phyloP scores from a whole-genome alignment of 1,140 invertebrate genomes.

The Ceratosolen fusciceps region DNA sequence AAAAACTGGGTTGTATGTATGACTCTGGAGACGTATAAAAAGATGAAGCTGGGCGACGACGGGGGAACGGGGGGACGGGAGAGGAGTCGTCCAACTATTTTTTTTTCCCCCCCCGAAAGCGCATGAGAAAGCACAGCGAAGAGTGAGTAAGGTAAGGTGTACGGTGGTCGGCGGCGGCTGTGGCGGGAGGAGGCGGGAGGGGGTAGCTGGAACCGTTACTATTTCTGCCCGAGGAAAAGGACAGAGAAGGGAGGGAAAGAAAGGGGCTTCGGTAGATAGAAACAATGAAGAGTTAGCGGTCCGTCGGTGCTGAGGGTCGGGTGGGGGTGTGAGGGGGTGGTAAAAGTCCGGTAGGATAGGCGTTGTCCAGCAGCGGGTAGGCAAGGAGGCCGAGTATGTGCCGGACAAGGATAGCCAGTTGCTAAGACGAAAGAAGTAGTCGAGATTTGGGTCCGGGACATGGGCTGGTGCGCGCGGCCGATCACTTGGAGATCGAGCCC shows the following conservation, averaged over 20 bases:
- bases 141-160: too few species aligned
- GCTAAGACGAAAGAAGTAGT: too few species aligned
- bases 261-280: background rate
- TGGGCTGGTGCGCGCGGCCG: background rate
- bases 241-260: too few species aligned
- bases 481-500: slow-evolving; percentile 36
- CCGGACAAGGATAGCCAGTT: background rate
- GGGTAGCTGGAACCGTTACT: background rate
- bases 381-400: background rate
- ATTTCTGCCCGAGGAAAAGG: background rate
- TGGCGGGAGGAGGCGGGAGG: too few species aligned
- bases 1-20: slow-evolving; percentile 32
- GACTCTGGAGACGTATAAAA: background rate
- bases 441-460: too few species aligned
- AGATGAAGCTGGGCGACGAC: too few species aligned
- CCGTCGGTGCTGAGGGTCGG: too few species aligned
- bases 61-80: background rate
- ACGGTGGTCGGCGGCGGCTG: too few species aligned
- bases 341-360: slow-evolving; percentile 36
- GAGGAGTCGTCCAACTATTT: background rate
- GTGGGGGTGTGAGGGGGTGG: background rate
- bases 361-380: background rate
- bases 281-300: slow-evolving; percentile 10
- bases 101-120: background rate
- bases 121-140: background rate